phyloP scores from a whole-genome alignment of 2,797 vertebrate species.

The Sphenopsis melanotis region DNA sequence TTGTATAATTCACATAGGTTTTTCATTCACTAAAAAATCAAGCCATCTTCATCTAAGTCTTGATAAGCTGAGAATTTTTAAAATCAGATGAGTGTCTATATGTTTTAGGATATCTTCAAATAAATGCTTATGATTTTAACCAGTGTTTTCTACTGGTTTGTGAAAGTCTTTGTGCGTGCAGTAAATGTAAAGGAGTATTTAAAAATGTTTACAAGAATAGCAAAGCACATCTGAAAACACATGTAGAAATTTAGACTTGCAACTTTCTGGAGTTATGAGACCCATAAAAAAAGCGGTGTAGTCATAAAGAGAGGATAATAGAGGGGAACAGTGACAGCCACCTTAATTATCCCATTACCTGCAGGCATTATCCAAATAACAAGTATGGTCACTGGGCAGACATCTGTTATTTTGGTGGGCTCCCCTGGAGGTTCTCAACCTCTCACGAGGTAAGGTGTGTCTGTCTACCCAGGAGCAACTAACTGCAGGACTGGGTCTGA shows the following conservation, averaged over 20 bases:
- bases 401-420: not conserved
- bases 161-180: not conserved
- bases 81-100: not conserved
- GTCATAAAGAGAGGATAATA: not conserved
- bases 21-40: not conserved
- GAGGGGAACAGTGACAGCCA: accelerated
- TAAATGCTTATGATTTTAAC: not conserved
- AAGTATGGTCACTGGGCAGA: not conserved
- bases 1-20: not conserved
- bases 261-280: not conserved
- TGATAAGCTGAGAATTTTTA: not conserved
- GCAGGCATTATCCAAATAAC: not conserved
- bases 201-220: not conserved
- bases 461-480: not conserved
- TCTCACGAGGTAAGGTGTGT: not conserved
- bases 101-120: not conserved
- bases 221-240: not conserved
- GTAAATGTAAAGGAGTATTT: not conserved
- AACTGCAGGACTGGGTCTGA: not conserved
- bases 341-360: not conserved
- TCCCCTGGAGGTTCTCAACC: not conserved
- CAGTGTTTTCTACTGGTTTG: not conserved
- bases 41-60: not conserved
- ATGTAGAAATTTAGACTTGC: not conserved
- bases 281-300: not conserved